Conservation (phyloP, 2,113 vertebrate species). For the Callipepla squamata region DNA sequence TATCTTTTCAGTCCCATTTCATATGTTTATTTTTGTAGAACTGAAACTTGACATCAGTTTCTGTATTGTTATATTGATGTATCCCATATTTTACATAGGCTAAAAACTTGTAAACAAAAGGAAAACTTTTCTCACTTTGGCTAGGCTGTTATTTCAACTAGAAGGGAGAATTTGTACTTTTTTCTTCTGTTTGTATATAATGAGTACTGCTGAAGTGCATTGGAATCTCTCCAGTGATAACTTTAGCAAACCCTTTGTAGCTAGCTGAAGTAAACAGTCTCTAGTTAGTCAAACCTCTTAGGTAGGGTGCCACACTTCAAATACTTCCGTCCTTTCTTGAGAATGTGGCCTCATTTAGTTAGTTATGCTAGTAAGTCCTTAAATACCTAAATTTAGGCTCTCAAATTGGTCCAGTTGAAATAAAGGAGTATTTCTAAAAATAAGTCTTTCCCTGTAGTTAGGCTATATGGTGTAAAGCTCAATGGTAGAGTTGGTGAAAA, state of each 20-base stretch:
- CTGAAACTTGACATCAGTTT: neutral
- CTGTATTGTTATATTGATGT: neutral
- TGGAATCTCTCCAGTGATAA: neutral
- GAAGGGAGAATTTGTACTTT: slow-evolving; percentile 32
- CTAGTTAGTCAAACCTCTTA: neutral
- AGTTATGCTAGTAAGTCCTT: neutral
- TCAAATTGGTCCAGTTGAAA: neutral
- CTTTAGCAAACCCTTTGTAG: neutral
- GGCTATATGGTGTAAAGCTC: neutral
- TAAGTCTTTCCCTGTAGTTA: neutral
- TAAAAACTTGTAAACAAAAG: neutral
- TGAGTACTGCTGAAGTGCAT: neutral
- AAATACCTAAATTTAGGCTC: neutral
- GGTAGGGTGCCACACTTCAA: neutral
- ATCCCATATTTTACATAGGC: neutral
- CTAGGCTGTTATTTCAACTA: neutral
- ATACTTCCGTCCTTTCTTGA: neutral
- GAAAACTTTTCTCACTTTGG: neutral
- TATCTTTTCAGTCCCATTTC: neutral
- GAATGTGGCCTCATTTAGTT: neutral
- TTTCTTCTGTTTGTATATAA: slow-evolving; percentile 31
- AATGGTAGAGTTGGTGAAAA: neutral
- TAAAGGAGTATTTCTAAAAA: neutral
- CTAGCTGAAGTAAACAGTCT: slow-evolving; percentile 45
- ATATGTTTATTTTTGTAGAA: neutral